Evolutionary conservation across 2,113 vertebrate species (phyloP).

Genomic region (Brachirus orientalis): DNA sequence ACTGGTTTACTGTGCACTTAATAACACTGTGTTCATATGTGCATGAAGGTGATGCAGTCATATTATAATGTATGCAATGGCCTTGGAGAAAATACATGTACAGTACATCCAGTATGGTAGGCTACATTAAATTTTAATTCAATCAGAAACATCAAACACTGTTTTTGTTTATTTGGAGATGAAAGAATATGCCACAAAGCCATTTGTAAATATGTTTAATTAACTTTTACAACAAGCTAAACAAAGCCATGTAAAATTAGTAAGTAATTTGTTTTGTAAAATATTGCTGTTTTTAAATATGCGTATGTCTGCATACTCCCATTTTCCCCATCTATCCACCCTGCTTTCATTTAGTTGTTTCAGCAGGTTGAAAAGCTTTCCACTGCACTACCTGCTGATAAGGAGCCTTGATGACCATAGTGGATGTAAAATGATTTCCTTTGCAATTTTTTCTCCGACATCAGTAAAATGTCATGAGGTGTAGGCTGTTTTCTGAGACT

Average conservation of each 20-base stretch:
- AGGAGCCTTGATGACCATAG: conserved; percentile 60
- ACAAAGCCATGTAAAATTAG: not conserved
- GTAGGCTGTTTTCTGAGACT: conserved; percentile 55
- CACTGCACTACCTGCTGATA: conserved; percentile 67
- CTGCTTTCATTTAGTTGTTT: conserved; percentile 54
- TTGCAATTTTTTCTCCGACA: conserved; percentile 68
- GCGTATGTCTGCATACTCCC: conserved; percentile 5
- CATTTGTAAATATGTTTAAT: conserved; percentile 2
- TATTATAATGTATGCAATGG: conserved; percentile 58
- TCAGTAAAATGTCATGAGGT: conserved; percentile 65
- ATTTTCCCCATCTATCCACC: conserved; percentile 12
- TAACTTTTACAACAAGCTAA: not conserved
- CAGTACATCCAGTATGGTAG: not conserved
- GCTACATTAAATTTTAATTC: conserved; percentile 39
- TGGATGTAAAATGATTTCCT: conserved; percentile 68
- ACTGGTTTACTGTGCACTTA: conserved; percentile 52
- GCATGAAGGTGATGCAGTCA: conserved; percentile 72
- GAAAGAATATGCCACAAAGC: not conserved
- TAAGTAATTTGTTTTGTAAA: conserved; percentile 13
- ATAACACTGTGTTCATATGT: conserved; percentile 65
- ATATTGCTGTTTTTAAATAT: conserved; percentile 1
- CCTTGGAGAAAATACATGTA: conserved; percentile 43
- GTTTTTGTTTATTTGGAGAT: conserved; percentile 1
- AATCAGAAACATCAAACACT: conserved; percentile 18
- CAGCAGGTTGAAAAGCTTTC: conserved; percentile 60